Evolutionary conservation across 2,797 vertebrate species (phyloP).

Genomic region (Sciurus vulgaris): DNA sequence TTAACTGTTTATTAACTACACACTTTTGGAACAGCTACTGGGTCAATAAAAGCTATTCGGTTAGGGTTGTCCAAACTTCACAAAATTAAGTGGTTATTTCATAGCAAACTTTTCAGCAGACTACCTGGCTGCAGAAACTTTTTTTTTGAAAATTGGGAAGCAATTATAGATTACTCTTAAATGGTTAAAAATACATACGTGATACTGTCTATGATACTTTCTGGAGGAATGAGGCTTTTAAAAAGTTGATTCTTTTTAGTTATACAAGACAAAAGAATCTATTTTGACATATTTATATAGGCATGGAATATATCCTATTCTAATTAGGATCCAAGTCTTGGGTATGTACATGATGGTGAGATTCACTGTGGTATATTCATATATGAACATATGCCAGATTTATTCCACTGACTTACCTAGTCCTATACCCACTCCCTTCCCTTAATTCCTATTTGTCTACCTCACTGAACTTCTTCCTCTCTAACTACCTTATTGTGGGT

Average conservation of each 20-base stretch:
- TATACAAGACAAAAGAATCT: too few species aligned
- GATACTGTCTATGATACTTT: neutral
- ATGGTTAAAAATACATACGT: constrained; percentile 48
- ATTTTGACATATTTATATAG: too few species aligned
- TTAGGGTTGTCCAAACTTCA: constrained; percentile 37
- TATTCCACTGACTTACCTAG: too few species aligned
- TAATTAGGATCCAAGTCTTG: too few species aligned
- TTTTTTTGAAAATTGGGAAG: constrained; percentile 37
- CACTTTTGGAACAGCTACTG: neutral
- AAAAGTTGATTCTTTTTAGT: neutral
- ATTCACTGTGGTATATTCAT: too few species aligned
- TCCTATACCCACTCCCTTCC: too few species aligned
- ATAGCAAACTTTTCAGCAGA: neutral
- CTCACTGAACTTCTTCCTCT: too few species aligned
- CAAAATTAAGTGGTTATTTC: neutral
- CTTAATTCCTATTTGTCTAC: too few species aligned
- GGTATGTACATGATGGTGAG: too few species aligned
- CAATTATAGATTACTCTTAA: constrained; percentile 33
- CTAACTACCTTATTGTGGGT: too few species aligned
- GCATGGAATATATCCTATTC: too few species aligned
- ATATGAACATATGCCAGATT: too few species aligned
- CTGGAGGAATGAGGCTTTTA: neutral
- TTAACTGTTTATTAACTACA: neutral
- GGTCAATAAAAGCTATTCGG: neutral
- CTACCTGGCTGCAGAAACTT: neutral